Evolutionary conservation across 1,140 invertebrate species (phyloP).

Genomic region (Drosophila setifemur): DNA sequence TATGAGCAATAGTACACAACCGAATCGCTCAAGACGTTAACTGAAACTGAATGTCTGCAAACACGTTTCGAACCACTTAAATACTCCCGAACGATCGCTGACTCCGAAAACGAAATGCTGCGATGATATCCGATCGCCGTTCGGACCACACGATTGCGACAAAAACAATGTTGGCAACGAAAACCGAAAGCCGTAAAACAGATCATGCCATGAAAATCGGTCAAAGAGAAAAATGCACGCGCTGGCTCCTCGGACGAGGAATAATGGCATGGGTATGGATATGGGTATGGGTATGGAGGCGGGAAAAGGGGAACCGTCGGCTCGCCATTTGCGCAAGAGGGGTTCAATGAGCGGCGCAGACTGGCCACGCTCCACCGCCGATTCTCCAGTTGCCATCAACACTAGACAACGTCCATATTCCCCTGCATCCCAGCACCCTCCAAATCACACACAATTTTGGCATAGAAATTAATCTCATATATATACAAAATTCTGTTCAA

Average conservation of each 20-base stretch:
- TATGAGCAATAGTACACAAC: constrained; percentile 53
- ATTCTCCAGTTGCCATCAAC: constrained; percentile 10
- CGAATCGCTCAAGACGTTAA: constrained; percentile 63
- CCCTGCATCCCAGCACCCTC: neutral
- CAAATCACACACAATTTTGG: no score
- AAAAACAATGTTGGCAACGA: constrained; percentile 48
- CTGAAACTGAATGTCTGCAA: constrained; percentile 73
- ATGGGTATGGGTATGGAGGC: no score
- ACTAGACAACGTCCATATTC: neutral
- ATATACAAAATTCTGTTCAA: neutral
- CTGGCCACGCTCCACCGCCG: constrained; percentile 57
- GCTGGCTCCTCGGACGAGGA: constrained; percentile 33
- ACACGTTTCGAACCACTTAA: constrained; percentile 74
- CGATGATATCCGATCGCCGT: constrained; percentile 1
- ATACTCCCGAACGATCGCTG: constrained; percentile 39
- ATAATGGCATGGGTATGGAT: no score
- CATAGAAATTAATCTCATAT: neutral
- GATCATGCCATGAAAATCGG: constrained; percentile 78
- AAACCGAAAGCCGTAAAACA: constrained; percentile 79
- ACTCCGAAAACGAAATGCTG: constrained; percentile 10
- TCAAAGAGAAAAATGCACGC: constrained; percentile 77
- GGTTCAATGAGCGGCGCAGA: constrained; percentile 72
- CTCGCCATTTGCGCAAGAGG: constrained; percentile 67
- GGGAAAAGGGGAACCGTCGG: neutral
- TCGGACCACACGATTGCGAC: constrained; percentile 43